Percentiles rank a stretch among this genome's conserved stretches.
phyloP scores from a whole-genome alignment of 2,797 vertebrate species.

The Novumbra hubbsi region DNA sequence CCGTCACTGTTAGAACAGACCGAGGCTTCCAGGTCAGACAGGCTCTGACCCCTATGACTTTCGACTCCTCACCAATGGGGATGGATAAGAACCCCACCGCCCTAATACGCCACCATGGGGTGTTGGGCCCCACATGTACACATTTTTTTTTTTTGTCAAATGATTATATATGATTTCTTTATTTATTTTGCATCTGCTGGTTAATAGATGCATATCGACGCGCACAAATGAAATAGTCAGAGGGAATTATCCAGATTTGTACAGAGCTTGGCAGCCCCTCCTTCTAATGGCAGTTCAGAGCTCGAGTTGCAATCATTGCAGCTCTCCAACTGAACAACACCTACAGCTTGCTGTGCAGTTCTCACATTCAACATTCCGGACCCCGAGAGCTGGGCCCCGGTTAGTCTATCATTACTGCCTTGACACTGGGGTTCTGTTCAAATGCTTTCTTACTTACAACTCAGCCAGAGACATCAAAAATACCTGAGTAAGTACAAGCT shows the following conservation, averaged over 20 bases:
- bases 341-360: constrained; percentile 54
- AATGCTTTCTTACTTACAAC: neutral
- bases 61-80: constrained; percentile 72
- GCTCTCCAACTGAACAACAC: constrained; percentile 53
- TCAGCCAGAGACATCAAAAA: neutral
- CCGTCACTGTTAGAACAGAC: constrained; percentile 84
- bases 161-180: constrained; percentile 25
- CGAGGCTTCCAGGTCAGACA: constrained; percentile 90
- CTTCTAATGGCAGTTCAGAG: constrained; percentile 65
- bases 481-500: neutral
- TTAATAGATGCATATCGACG: constrained; percentile 39
- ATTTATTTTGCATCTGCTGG: constrained; percentile 39
- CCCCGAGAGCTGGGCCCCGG: constrained; percentile 39
- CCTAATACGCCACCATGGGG: no score
- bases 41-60: constrained; percentile 69
- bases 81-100: constrained; percentile 76
- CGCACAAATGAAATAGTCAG: constrained; percentile 54
- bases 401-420: constrained; percentile 58
- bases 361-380: constrained; percentile 65
- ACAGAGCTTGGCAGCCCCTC: constrained; percentile 74
- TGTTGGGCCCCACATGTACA: constrained; percentile 60
- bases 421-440: constrained; percentile 40
- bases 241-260: constrained; percentile 73
- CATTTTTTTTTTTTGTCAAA: constrained; percentile 33
- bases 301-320: constrained; percentile 71